These are phyloP conservation scores for Pocota personata DNA, from an alignment of 2,888 invertebrate species.

Conservation along the genomic window DNA sequence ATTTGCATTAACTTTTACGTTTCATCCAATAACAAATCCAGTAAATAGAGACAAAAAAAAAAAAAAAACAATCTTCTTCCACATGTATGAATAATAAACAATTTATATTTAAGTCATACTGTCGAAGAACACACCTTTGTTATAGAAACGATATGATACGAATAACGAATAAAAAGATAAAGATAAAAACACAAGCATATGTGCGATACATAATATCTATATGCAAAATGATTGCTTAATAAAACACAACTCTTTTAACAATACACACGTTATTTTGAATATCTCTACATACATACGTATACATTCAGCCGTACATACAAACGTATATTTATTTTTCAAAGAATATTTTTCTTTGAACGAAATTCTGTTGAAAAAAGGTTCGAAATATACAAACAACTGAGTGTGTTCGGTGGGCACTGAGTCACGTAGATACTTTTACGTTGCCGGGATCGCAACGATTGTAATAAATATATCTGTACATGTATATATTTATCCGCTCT, in stretches of 20 bases:
- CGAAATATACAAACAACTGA: slow-evolving; percentile 57
- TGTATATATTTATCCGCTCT: slow-evolving; percentile 18
- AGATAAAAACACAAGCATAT: slow-evolving; percentile 45
- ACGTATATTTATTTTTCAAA: slow-evolving; percentile 31
- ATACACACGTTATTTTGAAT: slow-evolving; percentile 59
- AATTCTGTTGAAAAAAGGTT: slow-evolving; percentile 63
- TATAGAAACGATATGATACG: slow-evolving; percentile 57
- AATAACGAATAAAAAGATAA: slow-evolving; percentile 55
- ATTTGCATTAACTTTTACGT: slow-evolving; percentile 54
- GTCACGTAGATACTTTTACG: slow-evolving; percentile 68
- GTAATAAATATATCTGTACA: slow-evolving; percentile 51
- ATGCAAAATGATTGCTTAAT: slow-evolving; percentile 67
- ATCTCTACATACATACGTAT: slow-evolving; percentile 3
- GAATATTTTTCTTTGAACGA: slow-evolving; percentile 66
- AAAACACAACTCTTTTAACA: slow-evolving; percentile 61
- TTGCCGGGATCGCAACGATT: slow-evolving; percentile 66
- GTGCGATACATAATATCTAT: slow-evolving; percentile 39
- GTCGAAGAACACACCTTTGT: slow-evolving; percentile 70
- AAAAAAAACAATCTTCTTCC: slow-evolving; percentile 43
- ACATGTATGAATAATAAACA: slow-evolving; percentile 59
- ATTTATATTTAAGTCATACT: slow-evolving; percentile 72
- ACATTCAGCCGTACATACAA: neutral
- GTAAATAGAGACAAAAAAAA: slow-evolving; percentile 20
- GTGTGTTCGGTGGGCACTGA: slow-evolving; percentile 59
- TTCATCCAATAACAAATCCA: slow-evolving; percentile 24